Evolutionary conservation across 2,888 invertebrate species (phyloP).

Genomic region (Clivina fossor): DNA sequence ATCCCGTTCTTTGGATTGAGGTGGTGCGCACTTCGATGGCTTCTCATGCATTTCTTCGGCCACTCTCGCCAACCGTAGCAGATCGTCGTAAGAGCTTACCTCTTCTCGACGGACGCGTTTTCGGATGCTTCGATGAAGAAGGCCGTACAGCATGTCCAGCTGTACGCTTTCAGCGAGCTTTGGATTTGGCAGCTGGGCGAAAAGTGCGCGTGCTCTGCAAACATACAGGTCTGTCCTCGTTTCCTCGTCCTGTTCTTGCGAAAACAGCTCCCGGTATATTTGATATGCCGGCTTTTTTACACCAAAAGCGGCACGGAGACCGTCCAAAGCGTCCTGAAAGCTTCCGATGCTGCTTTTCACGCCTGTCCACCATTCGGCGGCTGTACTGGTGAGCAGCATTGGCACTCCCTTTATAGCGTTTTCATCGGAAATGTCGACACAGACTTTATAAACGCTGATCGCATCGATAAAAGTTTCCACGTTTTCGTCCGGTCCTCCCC

Average conservation of each 20-base stretch:
- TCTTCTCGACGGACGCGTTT: neutral
- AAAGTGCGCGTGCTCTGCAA: neutral
- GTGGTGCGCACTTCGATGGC: neutral
- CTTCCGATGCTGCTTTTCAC: constrained; percentile 8
- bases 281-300: constrained; percentile 18
- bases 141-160: constrained; percentile 20
- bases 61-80: neutral
- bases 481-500: too few species aligned
- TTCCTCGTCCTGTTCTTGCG: neutral
- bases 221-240: constrained; percentile 11
- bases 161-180: neutral
- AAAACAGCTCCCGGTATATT: constrained; percentile 12
- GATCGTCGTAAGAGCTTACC: neutral
- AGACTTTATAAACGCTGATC: constrained; percentile 30
- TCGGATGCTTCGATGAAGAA: neutral
- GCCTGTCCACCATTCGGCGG: constrained; percentile 38
- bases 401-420: constrained; percentile 34
- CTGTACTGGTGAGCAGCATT: constrained; percentile 32
- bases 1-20: neutral
- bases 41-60: neutral
- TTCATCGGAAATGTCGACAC: constrained; percentile 30
- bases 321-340: constrained; percentile 17
- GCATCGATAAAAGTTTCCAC: constrained; percentile 29
- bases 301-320: constrained; percentile 15
- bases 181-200: neutral